Conservation (phyloP, 2,113 vertebrate species). For the Clupea harengus region DNA sequence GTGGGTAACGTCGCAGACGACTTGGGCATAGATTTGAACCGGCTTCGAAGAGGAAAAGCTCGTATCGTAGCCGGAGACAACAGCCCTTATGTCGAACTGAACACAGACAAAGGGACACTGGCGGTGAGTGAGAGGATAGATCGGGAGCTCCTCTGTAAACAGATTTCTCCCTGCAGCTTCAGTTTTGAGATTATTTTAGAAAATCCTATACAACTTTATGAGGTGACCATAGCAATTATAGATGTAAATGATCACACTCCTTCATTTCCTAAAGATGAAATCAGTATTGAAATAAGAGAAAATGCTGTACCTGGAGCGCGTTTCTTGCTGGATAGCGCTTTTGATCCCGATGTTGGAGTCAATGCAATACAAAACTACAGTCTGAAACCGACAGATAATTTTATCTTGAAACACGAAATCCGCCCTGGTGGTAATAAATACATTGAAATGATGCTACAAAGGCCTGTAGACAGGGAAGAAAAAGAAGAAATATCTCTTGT, state of each 20-base stretch:
- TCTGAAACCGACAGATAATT: conserved; percentile 61
- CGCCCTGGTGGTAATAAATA: conserved; percentile 53
- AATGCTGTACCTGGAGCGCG: conserved; percentile 54
- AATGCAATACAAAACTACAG: conserved; percentile 64
- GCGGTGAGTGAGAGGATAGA: conserved; percentile 57
- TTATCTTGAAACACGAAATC: conserved; percentile 56
- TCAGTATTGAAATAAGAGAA: conserved; percentile 67
- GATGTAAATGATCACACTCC: conserved; percentile 62
- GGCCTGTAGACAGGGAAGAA: conserved; percentile 59
- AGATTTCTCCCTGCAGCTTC: conserved; percentile 51
- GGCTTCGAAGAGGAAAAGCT: conserved; percentile 66
- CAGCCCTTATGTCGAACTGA: conserved; percentile 71
- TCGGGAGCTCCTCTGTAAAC: conserved; percentile 54
- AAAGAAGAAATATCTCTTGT: conserved; percentile 43
- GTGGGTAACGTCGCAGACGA: conserved; percentile 72
- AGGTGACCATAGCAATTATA: conserved; percentile 43
- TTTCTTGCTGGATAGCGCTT: conserved; percentile 60
- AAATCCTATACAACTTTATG: conserved; percentile 54
- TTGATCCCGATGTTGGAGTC: conserved; percentile 65
- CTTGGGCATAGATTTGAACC: conserved; percentile 67
- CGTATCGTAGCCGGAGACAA: conserved; percentile 69
- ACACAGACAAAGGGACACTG: conserved; percentile 57
- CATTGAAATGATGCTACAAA: conserved; percentile 64
- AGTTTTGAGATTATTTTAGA: conserved; percentile 61
- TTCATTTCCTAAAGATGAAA: conserved; percentile 55